These are phyloP conservation scores for Ovis aries DNA, from an alignment of 2,113 vertebrate genomes.

Conservation along the genomic window DNA sequence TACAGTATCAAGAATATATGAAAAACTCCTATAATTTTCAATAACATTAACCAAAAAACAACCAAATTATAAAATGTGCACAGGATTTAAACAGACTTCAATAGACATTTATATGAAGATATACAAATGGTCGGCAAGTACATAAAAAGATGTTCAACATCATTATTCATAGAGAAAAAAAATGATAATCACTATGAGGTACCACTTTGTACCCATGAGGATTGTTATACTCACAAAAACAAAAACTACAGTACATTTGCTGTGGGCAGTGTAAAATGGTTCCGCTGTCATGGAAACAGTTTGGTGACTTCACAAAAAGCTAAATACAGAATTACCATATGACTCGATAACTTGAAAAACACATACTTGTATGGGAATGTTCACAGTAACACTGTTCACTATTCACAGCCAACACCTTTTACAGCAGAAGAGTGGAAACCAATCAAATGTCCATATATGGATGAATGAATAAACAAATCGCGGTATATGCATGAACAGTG, in stretches of 20 bases:
- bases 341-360: not conserved
- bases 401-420: not conserved
- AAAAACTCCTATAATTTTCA: not conserved
- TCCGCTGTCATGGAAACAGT: not conserved
- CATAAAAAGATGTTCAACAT: not conserved
- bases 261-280: not conserved
- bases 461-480: not conserved
- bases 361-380: not conserved
- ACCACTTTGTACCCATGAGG: not conserved
- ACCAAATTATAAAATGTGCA: not conserved
- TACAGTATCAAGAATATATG: conserved; percentile 3
- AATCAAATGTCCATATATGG: not conserved
- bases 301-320: not conserved
- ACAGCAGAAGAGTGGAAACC: not conserved
- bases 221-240: not conserved
- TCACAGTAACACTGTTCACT: not conserved
- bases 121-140: not conserved
- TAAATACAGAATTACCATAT: not conserved
- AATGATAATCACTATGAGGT: not conserved
- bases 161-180: conserved; percentile 12
- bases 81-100: not conserved
- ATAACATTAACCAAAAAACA: not conserved
- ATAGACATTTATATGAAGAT: not conserved
- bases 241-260: not conserved
- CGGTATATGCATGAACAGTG: not conserved